Conservation (phyloP, 2,113 vertebrate genomes). For the Epinephelus moara region DNA sequence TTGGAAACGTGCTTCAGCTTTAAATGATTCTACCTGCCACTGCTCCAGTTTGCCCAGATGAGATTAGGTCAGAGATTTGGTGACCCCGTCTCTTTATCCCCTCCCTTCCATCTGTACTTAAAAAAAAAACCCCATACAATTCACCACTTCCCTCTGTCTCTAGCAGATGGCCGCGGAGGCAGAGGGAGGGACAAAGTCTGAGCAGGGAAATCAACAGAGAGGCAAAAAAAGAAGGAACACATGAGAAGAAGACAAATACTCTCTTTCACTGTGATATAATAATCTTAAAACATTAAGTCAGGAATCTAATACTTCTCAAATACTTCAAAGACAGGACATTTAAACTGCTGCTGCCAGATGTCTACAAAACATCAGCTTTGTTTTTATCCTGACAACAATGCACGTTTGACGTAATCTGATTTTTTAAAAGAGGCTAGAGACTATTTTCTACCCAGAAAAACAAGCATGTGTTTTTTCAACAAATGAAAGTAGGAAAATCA, state of each 20-base stretch:
- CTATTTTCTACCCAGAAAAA: not conserved
- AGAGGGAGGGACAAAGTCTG: conserved; percentile 36
- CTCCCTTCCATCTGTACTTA: conserved; percentile 71
- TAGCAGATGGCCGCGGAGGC: conserved; percentile 71
- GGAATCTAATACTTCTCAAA: not conserved
- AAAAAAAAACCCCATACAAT: conserved; percentile 55
- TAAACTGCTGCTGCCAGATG: not conserved
- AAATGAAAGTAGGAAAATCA: not conserved
- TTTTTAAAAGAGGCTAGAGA: not conserved
- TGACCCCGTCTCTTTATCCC: conserved; percentile 67
- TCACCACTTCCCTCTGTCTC: conserved; percentile 44
- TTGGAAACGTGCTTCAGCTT: not conserved
- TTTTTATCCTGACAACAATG: conserved; percentile 1
- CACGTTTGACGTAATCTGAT: not conserved
- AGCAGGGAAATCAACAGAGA: conserved; percentile 3
- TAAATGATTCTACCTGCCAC: conserved; percentile 64
- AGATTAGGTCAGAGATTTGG: conserved; percentile 79
- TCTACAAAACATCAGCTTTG: not conserved
- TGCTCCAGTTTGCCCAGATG: conserved; percentile 60
- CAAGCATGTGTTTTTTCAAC: not conserved
- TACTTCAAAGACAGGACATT: too few species aligned
- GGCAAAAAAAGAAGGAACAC: not conserved
- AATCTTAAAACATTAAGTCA: not conserved
- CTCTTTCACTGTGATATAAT: not conserved
- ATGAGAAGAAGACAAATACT: not conserved